These are phyloP conservation scores for Poliocrania exsul DNA, from an alignment of 2,797 vertebrate species.

Conservation along the genomic window DNA sequence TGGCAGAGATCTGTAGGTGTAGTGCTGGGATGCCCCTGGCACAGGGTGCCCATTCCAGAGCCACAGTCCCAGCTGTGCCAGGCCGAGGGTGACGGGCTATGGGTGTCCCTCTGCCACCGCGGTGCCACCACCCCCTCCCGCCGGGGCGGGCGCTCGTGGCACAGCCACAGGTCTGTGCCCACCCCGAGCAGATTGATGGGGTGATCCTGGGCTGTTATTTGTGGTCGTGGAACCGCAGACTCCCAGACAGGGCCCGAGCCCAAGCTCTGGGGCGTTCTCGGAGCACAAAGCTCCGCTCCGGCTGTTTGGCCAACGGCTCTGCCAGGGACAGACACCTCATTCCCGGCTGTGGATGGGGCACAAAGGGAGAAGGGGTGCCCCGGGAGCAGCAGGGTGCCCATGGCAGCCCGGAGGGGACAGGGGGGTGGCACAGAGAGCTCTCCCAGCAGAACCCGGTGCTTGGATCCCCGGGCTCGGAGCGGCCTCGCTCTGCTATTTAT, in stretches of 20 bases:
- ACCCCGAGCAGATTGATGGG: conserved; percentile 22
- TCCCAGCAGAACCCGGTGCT: background rate
- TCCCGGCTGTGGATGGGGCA: background rate
- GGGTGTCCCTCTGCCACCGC: background rate
- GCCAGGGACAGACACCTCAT: conserved; percentile 20
- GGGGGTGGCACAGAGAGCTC: background rate
- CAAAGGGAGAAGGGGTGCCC: background rate
- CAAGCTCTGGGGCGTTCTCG: background rate
- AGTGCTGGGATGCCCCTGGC: background rate
- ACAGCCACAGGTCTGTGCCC: background rate
- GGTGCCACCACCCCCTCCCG: background rate
- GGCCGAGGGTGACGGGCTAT: accelerated
- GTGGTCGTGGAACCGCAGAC: conserved; percentile 47
- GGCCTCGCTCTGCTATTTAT: conserved; percentile 46
- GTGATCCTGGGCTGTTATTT: conserved; percentile 44
- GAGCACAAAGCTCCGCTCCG: background rate
- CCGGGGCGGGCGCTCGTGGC: background rate
- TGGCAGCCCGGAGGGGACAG: accelerated
- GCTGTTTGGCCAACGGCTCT: background rate
- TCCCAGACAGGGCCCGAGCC: conserved; percentile 22
- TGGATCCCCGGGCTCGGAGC: background rate
- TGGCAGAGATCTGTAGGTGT: background rate
- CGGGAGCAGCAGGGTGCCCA: background rate
- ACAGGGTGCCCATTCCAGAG: background rate
- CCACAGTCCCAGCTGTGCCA: accelerated